Evolutionary conservation across 2,888 invertebrate species (phyloP).

Genomic region (Drosophila tanythrix): DNA sequence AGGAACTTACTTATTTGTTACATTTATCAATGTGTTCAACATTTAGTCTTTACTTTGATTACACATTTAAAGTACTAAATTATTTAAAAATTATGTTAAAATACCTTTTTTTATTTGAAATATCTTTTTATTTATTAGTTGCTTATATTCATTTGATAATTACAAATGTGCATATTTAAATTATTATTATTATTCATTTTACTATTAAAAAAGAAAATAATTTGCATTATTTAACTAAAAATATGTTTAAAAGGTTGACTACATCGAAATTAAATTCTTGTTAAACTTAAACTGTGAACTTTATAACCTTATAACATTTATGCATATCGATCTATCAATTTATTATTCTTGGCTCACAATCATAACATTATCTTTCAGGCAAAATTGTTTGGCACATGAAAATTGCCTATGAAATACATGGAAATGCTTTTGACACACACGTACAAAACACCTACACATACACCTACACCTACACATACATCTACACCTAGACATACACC

Average conservation of each 20-base stretch:
- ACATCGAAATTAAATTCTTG: neutral
- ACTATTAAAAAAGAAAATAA: too few species aligned
- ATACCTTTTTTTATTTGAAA: too few species aligned
- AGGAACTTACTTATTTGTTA: neutral
- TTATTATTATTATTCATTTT: too few species aligned
- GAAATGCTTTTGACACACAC: slow-evolving; percentile 23
- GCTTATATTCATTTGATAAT: too few species aligned
- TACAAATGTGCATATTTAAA: too few species aligned
- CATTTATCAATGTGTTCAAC: neutral
- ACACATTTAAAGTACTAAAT: neutral
- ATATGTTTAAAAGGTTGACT: neutral
- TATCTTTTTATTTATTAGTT: too few species aligned
- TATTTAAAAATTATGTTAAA: neutral
- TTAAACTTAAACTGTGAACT: neutral
- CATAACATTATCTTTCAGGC: neutral
- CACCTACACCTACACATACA: neutral
- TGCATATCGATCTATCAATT: neutral
- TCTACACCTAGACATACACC: neutral
- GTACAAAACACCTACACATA: neutral
- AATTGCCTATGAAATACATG: slow-evolving; percentile 19
- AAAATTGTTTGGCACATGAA: neutral
- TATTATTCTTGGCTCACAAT: neutral
- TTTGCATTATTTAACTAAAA: neutral
- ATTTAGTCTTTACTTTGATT: neutral
- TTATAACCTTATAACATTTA: neutral